These are phyloP conservation scores for Ifrita kowaldi DNA, from an alignment of 2,113 vertebrate genomes.

Conservation along the genomic window DNA sequence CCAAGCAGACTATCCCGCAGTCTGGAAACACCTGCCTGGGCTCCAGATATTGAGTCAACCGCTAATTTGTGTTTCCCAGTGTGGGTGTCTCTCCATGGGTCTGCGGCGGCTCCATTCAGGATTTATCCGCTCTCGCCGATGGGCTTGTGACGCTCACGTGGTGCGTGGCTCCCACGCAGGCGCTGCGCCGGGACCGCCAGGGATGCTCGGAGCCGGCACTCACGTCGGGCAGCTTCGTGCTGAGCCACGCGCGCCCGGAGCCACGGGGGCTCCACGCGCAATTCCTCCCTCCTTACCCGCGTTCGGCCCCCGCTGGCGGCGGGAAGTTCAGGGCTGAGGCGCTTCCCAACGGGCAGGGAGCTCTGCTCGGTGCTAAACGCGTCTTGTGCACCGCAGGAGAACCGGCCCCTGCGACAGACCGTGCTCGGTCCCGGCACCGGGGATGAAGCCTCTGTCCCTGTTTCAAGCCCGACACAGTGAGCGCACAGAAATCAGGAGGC, in stretches of 20 bases:
- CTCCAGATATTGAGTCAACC: conserved; percentile 32
- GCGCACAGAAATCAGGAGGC: rapidly evolving
- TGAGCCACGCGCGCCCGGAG: neutral
- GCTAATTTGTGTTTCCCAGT: neutral
- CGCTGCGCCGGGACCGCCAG: neutral
- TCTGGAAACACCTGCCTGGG: neutral
- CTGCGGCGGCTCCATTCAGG: conserved; percentile 57
- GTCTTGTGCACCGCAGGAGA: neutral
- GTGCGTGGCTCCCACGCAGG: neutral
- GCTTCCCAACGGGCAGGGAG: rapidly evolving
- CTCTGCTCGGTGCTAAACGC: neutral
- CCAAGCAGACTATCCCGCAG: neutral
- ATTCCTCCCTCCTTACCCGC: neutral
- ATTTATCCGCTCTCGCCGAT: conserved; percentile 30
- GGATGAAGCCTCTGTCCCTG: rapidly evolving
- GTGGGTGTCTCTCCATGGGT: conserved; percentile 51
- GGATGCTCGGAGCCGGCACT: neutral
- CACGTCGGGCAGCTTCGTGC: neutral
- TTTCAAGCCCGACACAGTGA: rapidly evolving
- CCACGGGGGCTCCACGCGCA: rapidly evolving
- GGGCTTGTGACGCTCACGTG: conserved; percentile 32
- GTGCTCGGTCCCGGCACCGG: rapidly evolving
- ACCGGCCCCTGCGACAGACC: rapidly evolving
- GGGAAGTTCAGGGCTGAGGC: neutral
- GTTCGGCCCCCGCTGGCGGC: rapidly evolving